Evolutionary conservation across 2,888 invertebrate species (phyloP).

Genomic region (Aspidapion aeneum): DNA sequence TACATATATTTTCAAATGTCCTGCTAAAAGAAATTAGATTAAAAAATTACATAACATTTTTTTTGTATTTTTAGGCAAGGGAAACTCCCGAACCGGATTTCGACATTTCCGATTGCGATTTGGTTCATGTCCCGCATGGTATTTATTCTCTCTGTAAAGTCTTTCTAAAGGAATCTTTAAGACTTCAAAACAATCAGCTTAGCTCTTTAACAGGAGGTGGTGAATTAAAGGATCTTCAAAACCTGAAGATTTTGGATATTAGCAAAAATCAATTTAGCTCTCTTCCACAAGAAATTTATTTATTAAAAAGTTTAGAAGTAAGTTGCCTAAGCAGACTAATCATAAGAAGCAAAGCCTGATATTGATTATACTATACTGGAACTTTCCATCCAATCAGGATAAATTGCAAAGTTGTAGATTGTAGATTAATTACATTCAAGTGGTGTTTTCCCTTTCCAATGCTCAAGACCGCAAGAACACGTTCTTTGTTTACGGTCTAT

Average conservation of each 20-base stretch:
- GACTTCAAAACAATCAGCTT: slow-evolving; percentile 66
- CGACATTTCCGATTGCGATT: slow-evolving; percentile 75
- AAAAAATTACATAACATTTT: too few relatives aligned
- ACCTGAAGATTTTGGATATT: slow-evolving; percentile 64
- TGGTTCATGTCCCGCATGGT: slow-evolving; percentile 70
- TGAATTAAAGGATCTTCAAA: slow-evolving; percentile 63
- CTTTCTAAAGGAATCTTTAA: slow-evolving; percentile 69
- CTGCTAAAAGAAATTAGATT: too few relatives aligned
- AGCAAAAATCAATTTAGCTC: slow-evolving; percentile 61
- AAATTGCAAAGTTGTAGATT: too few relatives aligned
- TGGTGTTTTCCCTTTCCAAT: slow-evolving; percentile 6
- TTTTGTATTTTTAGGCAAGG: slow-evolving; percentile 54
- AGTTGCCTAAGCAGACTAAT: slow-evolving; percentile 24
- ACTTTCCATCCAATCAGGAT: too few relatives aligned
- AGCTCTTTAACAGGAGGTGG: slow-evolving; percentile 69
- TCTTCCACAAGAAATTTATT: slow-evolving; percentile 62
- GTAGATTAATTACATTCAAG: too few relatives aligned
- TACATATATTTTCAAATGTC: too few relatives aligned
- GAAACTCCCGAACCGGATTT: slow-evolving; percentile 80
- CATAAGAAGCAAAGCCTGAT: too few relatives aligned
- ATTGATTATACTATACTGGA: background rate
- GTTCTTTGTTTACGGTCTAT: too few relatives aligned
- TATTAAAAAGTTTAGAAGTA: slow-evolving; percentile 65
- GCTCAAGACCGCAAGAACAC: too few relatives aligned
- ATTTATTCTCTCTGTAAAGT: slow-evolving; percentile 79